Percentiles rank a stretch among this genome's conserved stretches.
Conservation (phyloP, 2,113 vertebrate genomes). For the Otolemur garnettii region DNA sequence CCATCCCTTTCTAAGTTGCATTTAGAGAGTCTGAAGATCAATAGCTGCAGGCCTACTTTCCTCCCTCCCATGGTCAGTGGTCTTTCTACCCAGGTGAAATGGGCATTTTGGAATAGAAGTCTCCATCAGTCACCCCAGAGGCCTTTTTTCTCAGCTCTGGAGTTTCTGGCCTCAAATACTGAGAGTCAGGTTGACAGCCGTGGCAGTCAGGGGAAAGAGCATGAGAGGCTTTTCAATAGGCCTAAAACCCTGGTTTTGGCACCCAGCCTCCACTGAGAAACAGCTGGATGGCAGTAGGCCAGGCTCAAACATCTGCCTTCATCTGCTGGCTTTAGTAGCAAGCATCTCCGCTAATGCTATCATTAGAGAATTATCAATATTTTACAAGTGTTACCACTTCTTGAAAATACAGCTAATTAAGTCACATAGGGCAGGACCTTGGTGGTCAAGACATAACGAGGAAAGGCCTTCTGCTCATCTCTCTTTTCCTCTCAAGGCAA, state of each 20-base stretch:
- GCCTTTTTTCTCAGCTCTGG: neutral
- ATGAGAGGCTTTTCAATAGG: neutral
- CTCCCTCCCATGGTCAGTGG: neutral
- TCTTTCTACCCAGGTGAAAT: conserved; percentile 19
- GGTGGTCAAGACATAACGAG: neutral
- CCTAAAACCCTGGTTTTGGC: conserved; percentile 18
- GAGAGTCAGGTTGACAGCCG: neutral
- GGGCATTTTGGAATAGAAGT: neutral
- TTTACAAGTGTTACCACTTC: conserved; percentile 20
- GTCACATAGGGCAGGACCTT: neutral
- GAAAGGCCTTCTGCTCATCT: neutral
- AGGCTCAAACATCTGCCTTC: conserved; percentile 62
- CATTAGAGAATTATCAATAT: conserved; percentile 62
- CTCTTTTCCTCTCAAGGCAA: neutral
- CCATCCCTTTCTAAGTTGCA: neutral
- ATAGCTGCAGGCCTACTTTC: neutral
- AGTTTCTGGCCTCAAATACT: neutral
- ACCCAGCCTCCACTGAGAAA: neutral
- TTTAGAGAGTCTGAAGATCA: neutral
- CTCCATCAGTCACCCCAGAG: neutral
- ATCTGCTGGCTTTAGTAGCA: neutral
- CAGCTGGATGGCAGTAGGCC: conserved; percentile 63
- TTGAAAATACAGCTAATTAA: conserved; percentile 32
- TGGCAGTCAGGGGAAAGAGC: neutral
- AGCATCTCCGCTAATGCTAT: conserved; percentile 26